Percentiles rank a stretch among this genome's conserved stretches.
These are phyloP conservation scores for Aradus depressus DNA, from an alignment of 2,888 invertebrate genomes.

Conservation along the genomic window DNA sequence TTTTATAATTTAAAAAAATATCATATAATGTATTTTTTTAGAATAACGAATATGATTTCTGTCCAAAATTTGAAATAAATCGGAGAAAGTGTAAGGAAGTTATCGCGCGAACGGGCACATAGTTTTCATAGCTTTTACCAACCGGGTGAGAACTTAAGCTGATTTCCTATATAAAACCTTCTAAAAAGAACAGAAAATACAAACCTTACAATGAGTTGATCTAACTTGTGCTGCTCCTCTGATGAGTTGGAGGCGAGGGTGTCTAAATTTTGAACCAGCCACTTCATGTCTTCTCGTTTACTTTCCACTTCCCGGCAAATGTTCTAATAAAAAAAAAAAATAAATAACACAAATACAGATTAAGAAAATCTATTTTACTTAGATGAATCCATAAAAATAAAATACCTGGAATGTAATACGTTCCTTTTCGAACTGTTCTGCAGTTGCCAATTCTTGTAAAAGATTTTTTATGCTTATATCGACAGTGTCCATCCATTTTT, in stretches of 20 bases:
- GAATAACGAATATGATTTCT: too few relatives aligned
- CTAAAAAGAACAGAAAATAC: not conserved
- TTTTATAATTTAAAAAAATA: too few relatives aligned
- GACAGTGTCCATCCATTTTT: slow-evolving; percentile 82
- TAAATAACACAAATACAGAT: slow-evolving; percentile 5
- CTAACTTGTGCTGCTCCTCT: slow-evolving; percentile 68
- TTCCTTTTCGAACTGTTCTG: slow-evolving; percentile 83
- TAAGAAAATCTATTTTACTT: not conserved
- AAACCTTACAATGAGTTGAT: slow-evolving; percentile 55
- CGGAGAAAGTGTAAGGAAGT: too few relatives aligned
- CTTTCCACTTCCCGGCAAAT: slow-evolving; percentile 83
- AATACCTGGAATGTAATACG: slow-evolving; percentile 56
- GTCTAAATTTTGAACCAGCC: slow-evolving; percentile 84
- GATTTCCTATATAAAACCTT: too few relatives aligned
- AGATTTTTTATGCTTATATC: slow-evolving; percentile 73
- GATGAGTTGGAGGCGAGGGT: slow-evolving; percentile 59
- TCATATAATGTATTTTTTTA: too few relatives aligned
- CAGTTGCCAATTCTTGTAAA: slow-evolving; percentile 68
- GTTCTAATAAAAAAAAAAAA: slow-evolving; percentile 45
- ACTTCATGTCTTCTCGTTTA: slow-evolving; percentile 88
- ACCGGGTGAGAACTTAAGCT: too few relatives aligned
- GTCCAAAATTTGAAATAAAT: too few relatives aligned
- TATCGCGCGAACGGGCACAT: too few relatives aligned
- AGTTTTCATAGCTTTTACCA: too few relatives aligned
- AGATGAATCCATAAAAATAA: not conserved